phyloP scores from a whole-genome alignment of 2,888 invertebrate species.

The Lepetodrilus schrolli region DNA sequence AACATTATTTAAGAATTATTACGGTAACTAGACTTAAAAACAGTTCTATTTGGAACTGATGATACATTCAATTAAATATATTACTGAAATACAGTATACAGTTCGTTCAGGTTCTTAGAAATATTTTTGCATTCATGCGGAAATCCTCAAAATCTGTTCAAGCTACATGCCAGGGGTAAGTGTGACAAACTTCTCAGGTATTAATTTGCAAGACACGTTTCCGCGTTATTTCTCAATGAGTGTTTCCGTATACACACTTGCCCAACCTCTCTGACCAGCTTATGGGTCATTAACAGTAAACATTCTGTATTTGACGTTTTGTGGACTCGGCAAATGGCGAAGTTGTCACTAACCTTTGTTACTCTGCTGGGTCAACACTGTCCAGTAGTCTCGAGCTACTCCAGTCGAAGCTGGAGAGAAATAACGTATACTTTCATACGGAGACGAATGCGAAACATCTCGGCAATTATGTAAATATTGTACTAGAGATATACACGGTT shows the following conservation, averaged over 20 bases:
- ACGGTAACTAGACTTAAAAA: too few species aligned
- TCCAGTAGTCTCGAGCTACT: background rate
- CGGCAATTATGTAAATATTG: conserved; percentile 5
- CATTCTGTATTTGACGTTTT: conserved; percentile 7
- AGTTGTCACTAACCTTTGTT: conserved; percentile 12
- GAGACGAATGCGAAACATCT: background rate
- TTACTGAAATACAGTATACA: too few species aligned
- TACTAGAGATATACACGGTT: background rate
- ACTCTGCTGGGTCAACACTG: background rate
- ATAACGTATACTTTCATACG: background rate
- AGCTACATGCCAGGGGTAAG: too few species aligned
- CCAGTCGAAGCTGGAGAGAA: background rate
- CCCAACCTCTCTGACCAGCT: background rate
- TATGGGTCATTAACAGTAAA: background rate
- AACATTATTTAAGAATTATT: too few species aligned
- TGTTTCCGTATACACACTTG: background rate
- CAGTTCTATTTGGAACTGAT: too few species aligned
- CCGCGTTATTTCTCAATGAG: too few species aligned
- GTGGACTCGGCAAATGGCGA: conserved; percentile 1
- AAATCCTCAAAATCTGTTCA: too few species aligned
- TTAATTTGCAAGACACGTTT: too few species aligned
- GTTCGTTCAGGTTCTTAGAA: too few species aligned
- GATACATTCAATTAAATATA: too few species aligned
- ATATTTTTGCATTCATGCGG: too few species aligned
- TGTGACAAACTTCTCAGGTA: too few species aligned